A percentile compares a stretch with the other conserved stretches of the same genome.
phyloP scores from a whole-genome alignment of 1,140 invertebrate genomes.

The Anadara kagoshimensis region DNA sequence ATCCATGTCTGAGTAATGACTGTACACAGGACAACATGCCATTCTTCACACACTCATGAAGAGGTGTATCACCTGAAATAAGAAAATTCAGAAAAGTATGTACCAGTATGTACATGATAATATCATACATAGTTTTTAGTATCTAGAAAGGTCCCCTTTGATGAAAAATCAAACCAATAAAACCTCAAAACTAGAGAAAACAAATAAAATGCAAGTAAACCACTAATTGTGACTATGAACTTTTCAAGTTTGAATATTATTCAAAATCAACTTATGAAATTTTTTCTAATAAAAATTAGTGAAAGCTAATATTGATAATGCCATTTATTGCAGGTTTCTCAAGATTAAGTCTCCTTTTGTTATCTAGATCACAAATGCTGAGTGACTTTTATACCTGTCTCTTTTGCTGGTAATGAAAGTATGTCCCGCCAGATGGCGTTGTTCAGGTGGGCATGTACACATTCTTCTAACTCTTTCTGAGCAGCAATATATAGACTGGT shows the following conservation, averaged over 20 bases:
- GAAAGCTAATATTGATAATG: too few relatives aligned
- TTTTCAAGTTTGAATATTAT: too few relatives aligned
- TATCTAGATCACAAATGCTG: too few relatives aligned
- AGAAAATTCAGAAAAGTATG: conserved; percentile 10
- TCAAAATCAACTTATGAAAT: too few relatives aligned
- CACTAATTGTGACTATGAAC: too few relatives aligned
- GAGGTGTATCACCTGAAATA: conserved; percentile 64
- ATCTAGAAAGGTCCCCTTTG: not conserved
- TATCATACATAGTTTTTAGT: too few relatives aligned
- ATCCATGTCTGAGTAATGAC: conserved; percentile 61
- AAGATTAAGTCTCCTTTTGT: too few relatives aligned
- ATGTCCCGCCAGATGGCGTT: conserved; percentile 72
- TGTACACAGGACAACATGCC: conserved; percentile 62
- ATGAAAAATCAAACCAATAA: too few relatives aligned
- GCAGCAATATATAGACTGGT: conserved; percentile 71
- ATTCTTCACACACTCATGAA: conserved; percentile 69
- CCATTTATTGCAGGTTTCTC: too few relatives aligned
- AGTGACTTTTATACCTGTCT: conserved; percentile 47
- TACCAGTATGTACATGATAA: not conserved
- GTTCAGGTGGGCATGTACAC: conserved; percentile 64
- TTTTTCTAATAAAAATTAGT: too few relatives aligned
- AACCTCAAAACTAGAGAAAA: not conserved
- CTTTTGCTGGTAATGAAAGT: conserved; percentile 65
- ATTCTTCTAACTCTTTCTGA: conserved; percentile 53
- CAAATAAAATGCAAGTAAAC: too few relatives aligned